A percentile compares a stretch with the other conserved stretches of the same genome.
These are phyloP conservation scores for Ylistrum balloti DNA, from an alignment of 1,140 invertebrate species.

Conservation along the genomic window DNA sequence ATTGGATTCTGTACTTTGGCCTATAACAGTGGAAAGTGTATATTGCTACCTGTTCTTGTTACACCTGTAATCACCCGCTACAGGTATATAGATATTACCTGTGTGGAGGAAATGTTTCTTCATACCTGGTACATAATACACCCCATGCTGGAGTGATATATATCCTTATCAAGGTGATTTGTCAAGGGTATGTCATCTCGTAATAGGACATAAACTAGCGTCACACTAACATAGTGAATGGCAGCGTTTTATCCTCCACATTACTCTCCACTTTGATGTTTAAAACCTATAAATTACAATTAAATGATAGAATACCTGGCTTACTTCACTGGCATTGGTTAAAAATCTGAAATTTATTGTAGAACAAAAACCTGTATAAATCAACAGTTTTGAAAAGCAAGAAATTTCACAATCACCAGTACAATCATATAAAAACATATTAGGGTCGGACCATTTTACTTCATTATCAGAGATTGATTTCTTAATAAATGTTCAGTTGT, in stretches of 20 bases:
- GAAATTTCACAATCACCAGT: neutral
- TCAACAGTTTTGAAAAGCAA: neutral
- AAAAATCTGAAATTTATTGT: neutral
- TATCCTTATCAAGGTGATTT: neutral
- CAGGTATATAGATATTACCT: conserved; percentile 20
- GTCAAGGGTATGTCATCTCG: neutral
- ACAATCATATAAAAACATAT: neutral
- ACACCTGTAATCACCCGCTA: neutral
- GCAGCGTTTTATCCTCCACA: neutral
- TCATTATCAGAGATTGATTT: too few species aligned
- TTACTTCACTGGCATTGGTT: conserved; percentile 1
- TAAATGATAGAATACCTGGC: conserved; percentile 38
- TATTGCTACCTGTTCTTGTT: conserved; percentile 8
- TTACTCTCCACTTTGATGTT: neutral
- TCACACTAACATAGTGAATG: neutral
- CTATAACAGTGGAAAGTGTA: conserved; percentile 39
- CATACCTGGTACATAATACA: conserved; percentile 38
- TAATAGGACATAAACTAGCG: conserved; percentile 18
- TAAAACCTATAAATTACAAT: conserved; percentile 27
- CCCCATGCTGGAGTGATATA: neutral
- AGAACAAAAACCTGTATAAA: neutral
- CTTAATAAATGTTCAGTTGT: too few species aligned
- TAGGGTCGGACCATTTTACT: neutral
- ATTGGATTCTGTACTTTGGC: conserved; percentile 31
- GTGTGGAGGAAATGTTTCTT: neutral